A percentile compares a stretch with the other conserved stretches of the same genome.
These are phyloP conservation scores for Hemicrepidius hirtus DNA, from an alignment of 2,888 invertebrate species.

Conservation along the genomic window DNA sequence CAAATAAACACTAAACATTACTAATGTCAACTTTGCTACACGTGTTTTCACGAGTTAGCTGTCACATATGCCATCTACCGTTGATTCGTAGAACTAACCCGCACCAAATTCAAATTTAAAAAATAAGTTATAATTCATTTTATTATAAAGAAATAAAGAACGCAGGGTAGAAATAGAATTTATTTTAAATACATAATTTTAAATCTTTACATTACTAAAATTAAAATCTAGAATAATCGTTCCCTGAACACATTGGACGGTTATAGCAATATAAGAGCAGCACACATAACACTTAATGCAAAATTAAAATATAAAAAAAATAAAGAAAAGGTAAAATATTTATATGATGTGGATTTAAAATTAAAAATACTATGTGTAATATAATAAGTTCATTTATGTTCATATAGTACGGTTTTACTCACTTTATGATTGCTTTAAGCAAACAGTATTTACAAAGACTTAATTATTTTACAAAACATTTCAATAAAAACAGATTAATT, in stretches of 20 bases:
- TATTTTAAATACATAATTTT: conserved; percentile 40
- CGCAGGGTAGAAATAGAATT: conserved; percentile 38
- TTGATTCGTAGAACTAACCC: not conserved
- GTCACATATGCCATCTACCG: conserved; percentile 4
- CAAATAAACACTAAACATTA: conserved; percentile 26
- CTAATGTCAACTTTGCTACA: conserved; percentile 29
- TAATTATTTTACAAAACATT: conserved; percentile 16
- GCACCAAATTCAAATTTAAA: not conserved
- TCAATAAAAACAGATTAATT: conserved; percentile 16
- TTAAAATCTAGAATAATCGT: conserved; percentile 43
- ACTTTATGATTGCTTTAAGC: conserved; percentile 24
- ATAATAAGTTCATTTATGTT: conserved; percentile 17
- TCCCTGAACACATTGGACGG: conserved; percentile 68
- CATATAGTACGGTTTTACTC: conserved; percentile 46
- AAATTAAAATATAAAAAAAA: conserved; percentile 11
- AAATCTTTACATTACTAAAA: conserved; percentile 30
- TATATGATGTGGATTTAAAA: conserved; percentile 14
- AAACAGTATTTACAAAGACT: conserved; percentile 1
- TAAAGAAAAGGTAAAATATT: not conserved
- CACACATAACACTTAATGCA: conserved; percentile 22
- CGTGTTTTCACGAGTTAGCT: conserved; percentile 18
- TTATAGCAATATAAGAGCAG: conserved; percentile 48
- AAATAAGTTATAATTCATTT: not conserved
- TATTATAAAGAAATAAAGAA: not conserved
- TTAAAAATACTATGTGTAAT: conserved; percentile 18